These are phyloP conservation scores for Mormoops blainvillei DNA, from an alignment of 2,113 vertebrate species.

Conservation along the genomic window DNA sequence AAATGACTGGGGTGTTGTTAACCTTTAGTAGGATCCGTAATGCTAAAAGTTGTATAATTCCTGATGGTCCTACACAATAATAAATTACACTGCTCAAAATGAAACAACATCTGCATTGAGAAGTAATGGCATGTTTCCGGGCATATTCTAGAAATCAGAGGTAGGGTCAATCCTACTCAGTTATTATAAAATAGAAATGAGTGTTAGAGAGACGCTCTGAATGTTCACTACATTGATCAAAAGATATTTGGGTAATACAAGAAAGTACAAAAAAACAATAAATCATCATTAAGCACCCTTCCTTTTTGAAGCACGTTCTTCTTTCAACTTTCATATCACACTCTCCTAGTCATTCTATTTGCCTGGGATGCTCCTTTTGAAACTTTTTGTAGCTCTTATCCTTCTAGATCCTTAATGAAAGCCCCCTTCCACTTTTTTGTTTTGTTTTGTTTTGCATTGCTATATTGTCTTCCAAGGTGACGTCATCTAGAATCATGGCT, in stretches of 20 bases:
- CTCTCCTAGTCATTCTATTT: neutral
- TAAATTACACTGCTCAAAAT: neutral
- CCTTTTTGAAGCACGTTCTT: neutral
- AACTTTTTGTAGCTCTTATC: neutral
- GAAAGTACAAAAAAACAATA: neutral
- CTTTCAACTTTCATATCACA: neutral
- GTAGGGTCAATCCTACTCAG: neutral
- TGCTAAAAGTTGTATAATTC: neutral
- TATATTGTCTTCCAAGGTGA: neutral
- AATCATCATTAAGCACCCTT: neutral
- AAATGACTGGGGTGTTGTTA: neutral
- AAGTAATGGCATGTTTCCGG: neutral
- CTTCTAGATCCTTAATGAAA: neutral
- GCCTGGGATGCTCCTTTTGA: neutral
- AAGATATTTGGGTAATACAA: neutral
- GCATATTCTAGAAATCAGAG: neutral
- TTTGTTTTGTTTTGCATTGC: neutral
- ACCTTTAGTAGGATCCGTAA: neutral
- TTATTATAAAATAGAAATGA: neutral
- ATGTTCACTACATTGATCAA: neutral
- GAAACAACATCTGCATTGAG: neutral
- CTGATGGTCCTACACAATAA: neutral
- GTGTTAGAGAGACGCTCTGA: neutral
- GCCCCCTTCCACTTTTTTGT: neutral
- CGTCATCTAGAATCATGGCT: neutral